Evolutionary conservation across 2,113 vertebrate species (phyloP).

Genomic region (Poicephalus meyeri): DNA sequence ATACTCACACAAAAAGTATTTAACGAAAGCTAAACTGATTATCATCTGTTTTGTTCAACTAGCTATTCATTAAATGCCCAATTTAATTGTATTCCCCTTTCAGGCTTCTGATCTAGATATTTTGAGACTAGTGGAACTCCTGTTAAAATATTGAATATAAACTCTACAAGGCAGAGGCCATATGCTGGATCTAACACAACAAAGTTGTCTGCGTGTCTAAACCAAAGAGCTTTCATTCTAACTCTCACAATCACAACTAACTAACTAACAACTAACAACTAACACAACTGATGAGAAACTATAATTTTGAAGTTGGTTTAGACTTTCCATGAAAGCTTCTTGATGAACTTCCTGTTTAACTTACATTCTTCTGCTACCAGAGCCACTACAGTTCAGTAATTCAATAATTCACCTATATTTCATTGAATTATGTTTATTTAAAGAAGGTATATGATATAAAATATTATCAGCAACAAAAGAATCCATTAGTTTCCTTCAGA

Average conservation of each 20-base stretch:
- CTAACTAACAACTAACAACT: neutral
- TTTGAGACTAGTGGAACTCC: neutral
- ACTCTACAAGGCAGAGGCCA: neutral
- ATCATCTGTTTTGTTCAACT: neutral
- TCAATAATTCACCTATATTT: neutral
- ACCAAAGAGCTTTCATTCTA: neutral
- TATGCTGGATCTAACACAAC: neutral
- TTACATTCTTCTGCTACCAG: neutral
- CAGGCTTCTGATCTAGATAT: neutral
- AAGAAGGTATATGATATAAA: neutral
- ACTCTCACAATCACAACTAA: neutral
- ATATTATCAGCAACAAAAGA: neutral
- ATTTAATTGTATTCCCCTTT: neutral
- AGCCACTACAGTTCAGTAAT: neutral
- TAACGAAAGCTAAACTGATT: neutral
- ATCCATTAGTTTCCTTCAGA: neutral
- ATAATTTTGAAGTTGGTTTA: neutral
- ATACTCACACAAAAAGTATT: neutral
- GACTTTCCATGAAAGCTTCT: neutral
- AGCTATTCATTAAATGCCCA: neutral
- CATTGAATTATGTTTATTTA: neutral
- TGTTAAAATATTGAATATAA: neutral
- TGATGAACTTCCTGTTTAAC: neutral
- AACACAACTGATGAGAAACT: neutral
- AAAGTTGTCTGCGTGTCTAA: neutral